These are phyloP conservation scores for Brotogeris chrysoptera DNA, from an alignment of 2,797 vertebrate genomes.

Conservation along the genomic window DNA sequence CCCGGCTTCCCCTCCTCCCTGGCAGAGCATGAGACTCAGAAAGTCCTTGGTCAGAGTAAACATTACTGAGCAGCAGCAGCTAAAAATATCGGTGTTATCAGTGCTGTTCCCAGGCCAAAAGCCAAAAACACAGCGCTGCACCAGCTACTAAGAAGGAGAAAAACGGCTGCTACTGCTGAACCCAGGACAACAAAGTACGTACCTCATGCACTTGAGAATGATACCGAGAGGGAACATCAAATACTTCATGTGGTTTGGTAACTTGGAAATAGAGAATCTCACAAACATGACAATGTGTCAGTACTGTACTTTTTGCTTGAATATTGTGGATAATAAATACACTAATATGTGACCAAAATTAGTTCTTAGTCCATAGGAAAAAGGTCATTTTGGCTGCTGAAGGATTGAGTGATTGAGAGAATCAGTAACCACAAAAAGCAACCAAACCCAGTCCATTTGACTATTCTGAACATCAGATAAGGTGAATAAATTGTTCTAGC, in stretches of 20 bases:
- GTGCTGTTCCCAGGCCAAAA: too few relatives aligned
- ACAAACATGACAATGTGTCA: background rate
- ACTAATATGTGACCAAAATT: background rate
- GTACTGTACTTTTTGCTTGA: background rate
- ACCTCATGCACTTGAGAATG: background rate
- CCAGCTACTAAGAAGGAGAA: too few relatives aligned
- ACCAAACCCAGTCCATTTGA: background rate
- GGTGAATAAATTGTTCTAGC: background rate
- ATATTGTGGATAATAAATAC: background rate
- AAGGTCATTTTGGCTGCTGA: background rate
- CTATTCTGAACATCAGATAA: background rate
- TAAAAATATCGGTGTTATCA: too few relatives aligned
- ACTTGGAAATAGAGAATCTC: background rate
- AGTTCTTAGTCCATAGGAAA: background rate
- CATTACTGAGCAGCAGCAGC: too few relatives aligned
- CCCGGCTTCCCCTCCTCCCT: too few relatives aligned
- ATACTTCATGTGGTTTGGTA: background rate
- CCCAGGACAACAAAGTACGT: rapidly evolving
- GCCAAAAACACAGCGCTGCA: too few relatives aligned
- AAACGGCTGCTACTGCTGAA: too few relatives aligned
- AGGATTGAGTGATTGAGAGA: background rate
- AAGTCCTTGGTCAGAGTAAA: too few relatives aligned
- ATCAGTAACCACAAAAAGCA: background rate
- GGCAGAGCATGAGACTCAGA: too few relatives aligned
- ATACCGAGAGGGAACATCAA: background rate